Conservation (phyloP, 1,140 invertebrate genomes). For the Camponotus vicinus region DNA sequence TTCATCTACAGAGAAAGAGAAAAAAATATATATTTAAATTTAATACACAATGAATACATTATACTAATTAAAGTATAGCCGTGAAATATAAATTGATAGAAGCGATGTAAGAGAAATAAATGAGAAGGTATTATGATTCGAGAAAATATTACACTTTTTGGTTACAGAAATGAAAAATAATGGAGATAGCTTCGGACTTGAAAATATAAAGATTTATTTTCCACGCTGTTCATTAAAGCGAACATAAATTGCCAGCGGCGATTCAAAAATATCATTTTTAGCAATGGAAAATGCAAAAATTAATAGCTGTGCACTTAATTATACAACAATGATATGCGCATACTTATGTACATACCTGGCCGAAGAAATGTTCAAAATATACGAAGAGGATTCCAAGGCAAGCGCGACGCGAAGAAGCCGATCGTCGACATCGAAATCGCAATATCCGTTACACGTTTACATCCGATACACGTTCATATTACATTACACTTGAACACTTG, state of each 20-base stretch:
- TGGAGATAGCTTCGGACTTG: not conserved
- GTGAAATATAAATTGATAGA: not conserved
- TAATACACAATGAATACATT: not conserved
- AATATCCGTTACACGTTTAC: no score
- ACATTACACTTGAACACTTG: no score
- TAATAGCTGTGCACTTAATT: not conserved
- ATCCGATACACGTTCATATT: no score
- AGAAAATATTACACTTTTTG: no score
- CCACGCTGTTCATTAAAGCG: not conserved
- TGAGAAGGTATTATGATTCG: not conserved
- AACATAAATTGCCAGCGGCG: not conserved
- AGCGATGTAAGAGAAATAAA: not conserved
- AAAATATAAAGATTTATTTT: not conserved
- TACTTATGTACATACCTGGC: not conserved
- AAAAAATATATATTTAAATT: not conserved
- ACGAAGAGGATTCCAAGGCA: not conserved
- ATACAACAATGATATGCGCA: not conserved
- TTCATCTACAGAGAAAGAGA: not conserved
- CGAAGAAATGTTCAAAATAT: not conserved
- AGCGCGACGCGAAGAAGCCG: not conserved
- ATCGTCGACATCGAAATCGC: no score
- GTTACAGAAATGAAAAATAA: not conserved
- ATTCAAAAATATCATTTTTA: conserved; percentile 4
- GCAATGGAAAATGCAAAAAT: not conserved
- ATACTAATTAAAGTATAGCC: not conserved